A percentile compares a stretch with the other conserved stretches of the same genome.
Evolutionary conservation across 1,140 invertebrate genomes (phyloP).

Genomic region (Aphis gossypii): DNA sequence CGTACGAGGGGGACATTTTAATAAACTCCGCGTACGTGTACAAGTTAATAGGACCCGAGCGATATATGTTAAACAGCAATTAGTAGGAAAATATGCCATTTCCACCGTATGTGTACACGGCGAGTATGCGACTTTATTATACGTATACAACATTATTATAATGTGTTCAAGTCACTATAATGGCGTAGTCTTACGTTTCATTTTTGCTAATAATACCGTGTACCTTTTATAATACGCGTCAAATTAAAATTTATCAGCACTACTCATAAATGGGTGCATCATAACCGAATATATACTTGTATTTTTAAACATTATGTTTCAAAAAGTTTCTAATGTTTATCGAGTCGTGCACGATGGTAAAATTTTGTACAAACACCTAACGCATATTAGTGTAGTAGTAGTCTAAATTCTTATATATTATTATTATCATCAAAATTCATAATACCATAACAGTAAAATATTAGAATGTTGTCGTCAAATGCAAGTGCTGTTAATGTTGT

Average conservation of each 20-base stretch:
- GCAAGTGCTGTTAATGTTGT: too few species aligned
- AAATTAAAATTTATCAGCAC: not conserved
- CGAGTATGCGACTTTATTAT: not conserved
- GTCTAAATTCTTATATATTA: not conserved
- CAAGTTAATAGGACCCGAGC: conserved; percentile 24
- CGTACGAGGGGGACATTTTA: conserved; percentile 15
- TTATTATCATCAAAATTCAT: not conserved
- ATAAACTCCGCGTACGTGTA: not conserved
- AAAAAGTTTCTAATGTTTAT: not conserved
- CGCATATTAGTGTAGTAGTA: not conserved
- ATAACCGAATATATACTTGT: not conserved
- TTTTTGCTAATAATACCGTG: not conserved
- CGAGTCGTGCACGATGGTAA: not conserved
- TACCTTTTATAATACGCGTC: not conserved
- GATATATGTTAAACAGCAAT: conserved; percentile 38
- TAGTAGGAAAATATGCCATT: conserved; percentile 1
- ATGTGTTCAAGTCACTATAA: not conserved
- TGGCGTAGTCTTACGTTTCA: not conserved
- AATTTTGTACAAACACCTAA: not conserved
- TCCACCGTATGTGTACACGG: not conserved
- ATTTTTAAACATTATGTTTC: not conserved
- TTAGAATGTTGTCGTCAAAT: not conserved
- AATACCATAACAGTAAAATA: not conserved
- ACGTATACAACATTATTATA: not conserved
- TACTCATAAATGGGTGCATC: not conserved